A percentile compares a stretch with the other conserved stretches of the same genome.
Evolutionary conservation across 1,140 invertebrate genomes (phyloP).

Genomic region (Euschistus heros): DNA sequence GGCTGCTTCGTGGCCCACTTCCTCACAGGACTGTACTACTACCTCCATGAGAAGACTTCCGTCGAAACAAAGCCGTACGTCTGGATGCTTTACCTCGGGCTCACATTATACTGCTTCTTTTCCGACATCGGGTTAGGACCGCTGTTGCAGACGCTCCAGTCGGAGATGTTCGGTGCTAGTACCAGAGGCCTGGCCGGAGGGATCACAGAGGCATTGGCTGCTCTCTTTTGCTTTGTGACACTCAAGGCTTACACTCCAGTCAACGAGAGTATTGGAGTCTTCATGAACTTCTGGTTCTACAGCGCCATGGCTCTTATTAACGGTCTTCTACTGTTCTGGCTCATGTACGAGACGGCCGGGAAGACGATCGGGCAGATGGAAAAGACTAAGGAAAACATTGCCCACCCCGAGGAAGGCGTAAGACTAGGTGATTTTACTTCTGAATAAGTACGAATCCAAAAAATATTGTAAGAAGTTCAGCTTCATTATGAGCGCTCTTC

Average conservation of each 20-base stretch:
- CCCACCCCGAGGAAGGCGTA: too few species aligned
- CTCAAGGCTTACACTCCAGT: conserved; percentile 39
- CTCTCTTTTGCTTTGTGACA: conserved; percentile 33
- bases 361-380: conserved; percentile 54
- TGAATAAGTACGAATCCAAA: too few species aligned
- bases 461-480: too few species aligned
- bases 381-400: conserved; percentile 29
- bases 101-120: conserved; percentile 35
- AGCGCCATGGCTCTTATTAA: conserved; percentile 42
- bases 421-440: too few species aligned
- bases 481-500: too few species aligned
- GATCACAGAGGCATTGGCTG: conserved; percentile 36
- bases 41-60: conserved; percentile 20
- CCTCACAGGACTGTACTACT: conserved; percentile 18
- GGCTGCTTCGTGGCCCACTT: conserved; percentile 5
- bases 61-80: conserved; percentile 10
- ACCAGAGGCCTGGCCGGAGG: conserved; percentile 38
- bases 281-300: conserved; percentile 46
- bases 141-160: conserved; percentile 36
- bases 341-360: conserved; percentile 71
- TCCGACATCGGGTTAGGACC: conserved; percentile 38
- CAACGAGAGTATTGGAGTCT: conserved; percentile 38
- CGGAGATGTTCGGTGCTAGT: conserved; percentile 40
- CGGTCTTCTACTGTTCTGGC: conserved; percentile 43
- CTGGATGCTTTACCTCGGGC: conserved; percentile 34